A percentile compares a stretch with the other conserved stretches of the same genome.
phyloP scores from a whole-genome alignment of 2,797 vertebrate species.

The Bucorvus abyssinicus region DNA sequence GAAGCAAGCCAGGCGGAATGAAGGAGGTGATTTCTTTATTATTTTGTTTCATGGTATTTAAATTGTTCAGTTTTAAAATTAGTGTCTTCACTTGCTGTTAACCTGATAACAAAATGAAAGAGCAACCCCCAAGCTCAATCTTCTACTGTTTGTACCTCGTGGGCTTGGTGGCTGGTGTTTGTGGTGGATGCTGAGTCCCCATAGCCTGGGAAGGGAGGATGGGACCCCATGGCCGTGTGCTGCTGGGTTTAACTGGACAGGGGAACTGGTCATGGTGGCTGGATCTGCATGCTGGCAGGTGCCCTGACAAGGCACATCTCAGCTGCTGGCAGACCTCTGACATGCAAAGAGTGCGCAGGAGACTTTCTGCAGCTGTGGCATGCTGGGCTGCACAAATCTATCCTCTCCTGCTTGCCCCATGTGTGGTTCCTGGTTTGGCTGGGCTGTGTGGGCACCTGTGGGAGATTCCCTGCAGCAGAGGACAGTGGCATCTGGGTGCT shows the following conservation, averaged over 20 bases:
- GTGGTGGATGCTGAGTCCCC: fast-evolving
- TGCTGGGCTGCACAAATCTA: not conserved
- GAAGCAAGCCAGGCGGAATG: not conserved
- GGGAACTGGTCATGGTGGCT: fast-evolving
- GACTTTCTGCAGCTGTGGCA: too few relatives aligned
- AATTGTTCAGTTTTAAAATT: not conserved
- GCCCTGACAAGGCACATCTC: not conserved
- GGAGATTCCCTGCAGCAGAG: not conserved
- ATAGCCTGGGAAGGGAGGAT: fast-evolving
- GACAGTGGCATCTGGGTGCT: not conserved
- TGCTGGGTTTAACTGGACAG: not conserved
- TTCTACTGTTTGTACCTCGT: fast-evolving
- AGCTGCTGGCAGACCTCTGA: not conserved
- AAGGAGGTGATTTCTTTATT: constrained; percentile 7
- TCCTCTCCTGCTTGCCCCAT: not conserved
- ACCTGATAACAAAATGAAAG: not conserved
- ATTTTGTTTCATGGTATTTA: not conserved
- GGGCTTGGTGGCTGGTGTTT: not conserved
- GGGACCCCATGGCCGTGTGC: fast-evolving
- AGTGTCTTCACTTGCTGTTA: not conserved
- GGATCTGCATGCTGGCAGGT: fast-evolving
- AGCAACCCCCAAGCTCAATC: fast-evolving
- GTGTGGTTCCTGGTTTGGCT: not conserved
- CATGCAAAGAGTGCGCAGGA: fast-evolving
- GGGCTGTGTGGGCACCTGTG: too few relatives aligned